Conservation (phyloP, 1,140 invertebrate species). For the Penaeus japonicus region DNA sequence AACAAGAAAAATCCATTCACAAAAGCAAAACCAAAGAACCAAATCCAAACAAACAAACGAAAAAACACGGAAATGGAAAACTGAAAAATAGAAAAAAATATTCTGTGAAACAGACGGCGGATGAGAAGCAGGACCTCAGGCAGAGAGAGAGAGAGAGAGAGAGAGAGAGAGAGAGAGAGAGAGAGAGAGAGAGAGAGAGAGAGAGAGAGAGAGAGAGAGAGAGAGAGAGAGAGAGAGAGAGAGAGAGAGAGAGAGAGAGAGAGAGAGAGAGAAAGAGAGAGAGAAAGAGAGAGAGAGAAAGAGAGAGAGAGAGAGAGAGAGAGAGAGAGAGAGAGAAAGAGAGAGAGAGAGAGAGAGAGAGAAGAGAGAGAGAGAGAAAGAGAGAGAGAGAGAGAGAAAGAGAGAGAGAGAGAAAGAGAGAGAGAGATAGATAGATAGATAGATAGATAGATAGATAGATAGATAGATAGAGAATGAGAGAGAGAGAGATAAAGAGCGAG, state of each 20-base stretch:
- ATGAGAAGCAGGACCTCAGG: not conserved
- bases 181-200: not conserved
- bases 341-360: not conserved
- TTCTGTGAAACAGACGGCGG: no score
- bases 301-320: not conserved
- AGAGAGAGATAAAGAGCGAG: not conserved
- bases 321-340: not conserved
- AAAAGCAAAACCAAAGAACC: no score
- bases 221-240: not conserved
- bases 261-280: not conserved
- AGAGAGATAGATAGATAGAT: no score
- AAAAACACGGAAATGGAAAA: no score
- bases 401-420: no score
- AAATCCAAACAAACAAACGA: no score
- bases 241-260: not conserved
- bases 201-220: not conserved
- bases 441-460: no score
- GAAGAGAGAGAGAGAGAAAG: conserved; percentile 3
- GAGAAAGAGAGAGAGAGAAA: not conserved
- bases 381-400: conserved; percentile 32
- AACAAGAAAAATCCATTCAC: no score
- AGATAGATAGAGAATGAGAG: no score
- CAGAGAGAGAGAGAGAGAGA: not conserved
- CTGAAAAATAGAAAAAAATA: no score
- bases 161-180: not conserved